Evolutionary conservation across 2,888 invertebrate genomes (phyloP), one percentile per base, ranked within the genome.

Genomic region (Megamerina dolium): DNA sequence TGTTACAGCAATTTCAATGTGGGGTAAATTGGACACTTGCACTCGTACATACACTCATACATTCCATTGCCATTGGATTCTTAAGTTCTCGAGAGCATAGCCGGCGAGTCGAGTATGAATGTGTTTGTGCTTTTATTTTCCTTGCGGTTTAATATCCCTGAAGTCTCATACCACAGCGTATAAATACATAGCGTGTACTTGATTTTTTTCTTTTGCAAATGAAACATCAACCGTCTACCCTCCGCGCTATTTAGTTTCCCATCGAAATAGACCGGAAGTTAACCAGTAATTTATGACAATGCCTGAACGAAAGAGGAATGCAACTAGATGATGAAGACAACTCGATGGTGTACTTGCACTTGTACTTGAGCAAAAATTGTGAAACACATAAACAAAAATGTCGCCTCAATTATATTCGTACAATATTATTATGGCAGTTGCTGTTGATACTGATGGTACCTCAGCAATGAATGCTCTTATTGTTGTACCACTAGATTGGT

Each of bases 341-440:
- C n/a, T n/a, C n/a, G n/a, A n/a, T n/a, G n/a, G n/a, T n/a, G n/a
- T n/a, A n/a, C n/a, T n/a, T n/a, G n/a, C n/a, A n/a, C n/a, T n/a
- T 27, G 37, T n/a, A 37, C 45, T 45, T 45, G 38, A 41, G 33
- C 37, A 31, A 17, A 43, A 47, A 45, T 39, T 49, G 47, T 41
- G 46, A 49, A 34, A 46, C 43, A 33, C 43, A 50, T 38, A 51
- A 41, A 52, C 51, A 56, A 57, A 60, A 61, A 56, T 60, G 53
- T 54, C 60, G 59, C 60, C 61, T 59, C 64, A 64, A 62, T 64
- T 63, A 62, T 63, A n/a, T n/a, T n/a, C n/a, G n/a, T n/a, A n/a
- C n/a, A n/a, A n/a, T n/a, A 64, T 64, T 64, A 65, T 62, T 54
- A 58, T 49, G 52, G 50, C 52, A 39, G 18, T 29, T 34, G 31